Evolutionary conservation across 2,888 invertebrate species (phyloP), one percentile per base, ranked within the genome.

Genomic region (Epiperipatus broadwayi): DNA sequence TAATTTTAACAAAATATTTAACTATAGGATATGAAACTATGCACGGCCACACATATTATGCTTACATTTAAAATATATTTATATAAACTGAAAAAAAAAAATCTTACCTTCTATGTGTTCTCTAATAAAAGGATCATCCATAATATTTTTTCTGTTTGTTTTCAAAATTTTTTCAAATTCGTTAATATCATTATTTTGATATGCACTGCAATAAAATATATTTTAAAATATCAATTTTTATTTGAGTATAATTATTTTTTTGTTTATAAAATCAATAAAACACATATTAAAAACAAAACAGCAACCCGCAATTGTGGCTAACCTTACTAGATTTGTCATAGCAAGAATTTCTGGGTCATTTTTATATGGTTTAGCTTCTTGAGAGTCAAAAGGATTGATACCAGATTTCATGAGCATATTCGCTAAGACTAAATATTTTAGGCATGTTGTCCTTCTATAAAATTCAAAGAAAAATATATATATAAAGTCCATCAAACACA

Each of bases 381-480:
- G 95, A 0, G 93, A 93, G 63, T 97, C 97, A 60, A 97, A 97
- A 1, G 97, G 97, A 65, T 97, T 97, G 47, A 97, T 97, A 25
- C 89, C 93, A 3, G 93, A 95, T 59, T 95, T 93, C 91, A 95
- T 97, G 68, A 64, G 80, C 97, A 97, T 97, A 62, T 93, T 97
- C 14, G 97, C 95, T 53, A 97, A 63, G 27, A 97, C 95, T 48
- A 97, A 69, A 62, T 97, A 97, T 63, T 97, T 97, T 40, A 97
- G 68, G 58, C 95, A 97, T 0, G 91, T 91, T 21, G 93, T 95
- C 44, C 97, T 69, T 44, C 61, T 60, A 48, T 12, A 46, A 38
- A 34, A 34, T n/a, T n/a, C n/a, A n/a, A n/a, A n/a, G n/a, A n/a
- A n/a, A 40, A 8, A 8, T 31, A 12, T n/a, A n/a, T n/a, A n/a